Percentiles rank a stretch among this genome's conserved stretches.
These are phyloP conservation scores for Slavum lentiscoides DNA, from an alignment of 2,888 invertebrate species.

Conservation along the genomic window DNA sequence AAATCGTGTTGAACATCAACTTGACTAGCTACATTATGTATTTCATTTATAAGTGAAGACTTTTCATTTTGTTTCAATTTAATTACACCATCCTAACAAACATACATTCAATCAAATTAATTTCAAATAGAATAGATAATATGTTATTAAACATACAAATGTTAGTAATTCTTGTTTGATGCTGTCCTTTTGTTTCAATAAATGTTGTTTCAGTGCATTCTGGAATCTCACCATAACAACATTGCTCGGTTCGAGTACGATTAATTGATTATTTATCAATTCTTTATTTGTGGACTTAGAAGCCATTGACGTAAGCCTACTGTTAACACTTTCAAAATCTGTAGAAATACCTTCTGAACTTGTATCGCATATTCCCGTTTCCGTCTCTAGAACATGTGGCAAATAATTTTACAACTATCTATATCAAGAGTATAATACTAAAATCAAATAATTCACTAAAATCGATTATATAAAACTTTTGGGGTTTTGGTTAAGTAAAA, in stretches of 20 bases:
- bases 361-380: neutral
- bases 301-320: neutral
- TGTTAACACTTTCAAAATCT: conserved; percentile 8
- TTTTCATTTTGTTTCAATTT: conserved; percentile 41
- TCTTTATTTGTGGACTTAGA: conserved; percentile 19
- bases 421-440: neutral
- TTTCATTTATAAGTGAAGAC: conserved; percentile 31
- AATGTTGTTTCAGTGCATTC: conserved; percentile 68
- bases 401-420: neutral
- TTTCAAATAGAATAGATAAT: neutral
- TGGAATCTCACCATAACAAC: conserved; percentile 76
- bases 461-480: too few species aligned
- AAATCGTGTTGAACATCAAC: conserved; percentile 31
- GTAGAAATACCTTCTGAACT: conserved; percentile 16
- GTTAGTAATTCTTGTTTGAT: conserved; percentile 28
- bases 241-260: conserved; percentile 71
- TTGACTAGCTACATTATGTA: conserved; percentile 40
- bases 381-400: neutral
- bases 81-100: conserved; percentile 47
- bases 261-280: conserved; percentile 23
- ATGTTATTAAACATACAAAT: conserved; percentile 16
- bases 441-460: too few species aligned
- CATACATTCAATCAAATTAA: neutral
- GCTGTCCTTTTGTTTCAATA: conserved; percentile 64
- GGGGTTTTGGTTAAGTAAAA: too few species aligned